Base-by-base conservation (phyloP, 2,888 invertebrate species). In the Eremobia ochroleuca region DNA sequence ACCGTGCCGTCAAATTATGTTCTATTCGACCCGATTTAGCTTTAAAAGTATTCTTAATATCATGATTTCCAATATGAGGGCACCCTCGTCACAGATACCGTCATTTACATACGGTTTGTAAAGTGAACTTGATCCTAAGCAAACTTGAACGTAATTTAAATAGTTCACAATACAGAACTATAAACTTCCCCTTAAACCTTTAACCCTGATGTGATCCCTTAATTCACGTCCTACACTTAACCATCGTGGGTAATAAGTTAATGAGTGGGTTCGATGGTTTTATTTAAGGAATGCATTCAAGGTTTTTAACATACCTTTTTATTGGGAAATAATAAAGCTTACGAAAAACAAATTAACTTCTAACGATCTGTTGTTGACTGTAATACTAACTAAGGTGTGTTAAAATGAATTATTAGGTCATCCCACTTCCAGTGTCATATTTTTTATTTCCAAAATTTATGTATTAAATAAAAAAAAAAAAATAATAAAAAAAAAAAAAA, bases 21-120 rank as follows among this genome's bases (percentile, higher is more conserved):
- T 21, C 21, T 49, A 49, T 28, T 55, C n/a, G 55, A 55, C n/a
- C 18, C 34, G 25, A 62, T 77, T 62, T 28, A 28, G 18, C 15
- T 61, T 11, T 2, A 46, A 37, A 4, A n/a, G 5, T 25, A 49
- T 8, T 65, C 21, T 58, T 64, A 43, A 59, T n/a, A 52, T n/a
- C 28, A 40, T 18, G 0, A 65, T 65, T 59, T 73, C 21, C n/a
- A 73, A 58, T 49, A 73, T 34, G 61, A 62, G 18, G 25, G 5
- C 15, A 81, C 81, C 79, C 74, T 81, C 28, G 64, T 79, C 64
- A 68, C 25, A 25, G 2, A 4, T 4, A 15, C 15, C 18, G 8
- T 49, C 40, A 49, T 49, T 40, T 64, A 58, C 61, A 73, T 67
- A 73, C 5, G 31, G 3, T 65, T 58, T 70, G 31, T 49, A 31